Evolutionary conservation across 2,888 invertebrate genomes (phyloP).

Genomic region (Cryptocheilus praepositus): DNA sequence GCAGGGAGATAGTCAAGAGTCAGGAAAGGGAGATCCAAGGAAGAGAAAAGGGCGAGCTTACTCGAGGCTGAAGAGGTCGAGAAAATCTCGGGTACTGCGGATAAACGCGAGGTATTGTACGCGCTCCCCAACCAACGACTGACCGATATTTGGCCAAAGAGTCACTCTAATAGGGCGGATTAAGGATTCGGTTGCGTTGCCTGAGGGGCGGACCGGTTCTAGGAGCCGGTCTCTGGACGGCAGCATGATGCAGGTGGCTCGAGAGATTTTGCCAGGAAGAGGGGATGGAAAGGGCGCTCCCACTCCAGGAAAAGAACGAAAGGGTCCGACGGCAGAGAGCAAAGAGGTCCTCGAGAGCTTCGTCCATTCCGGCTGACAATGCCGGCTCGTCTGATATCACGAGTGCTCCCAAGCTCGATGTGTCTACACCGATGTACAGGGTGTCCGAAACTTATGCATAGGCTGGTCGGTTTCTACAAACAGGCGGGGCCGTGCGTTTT

Average conservation of each 20-base stretch:
- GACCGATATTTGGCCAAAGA: slow-evolving; percentile 54
- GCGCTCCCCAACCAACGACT: slow-evolving; percentile 30
- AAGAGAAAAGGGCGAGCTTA: background rate
- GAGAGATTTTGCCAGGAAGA: slow-evolving; percentile 30
- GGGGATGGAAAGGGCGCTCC: slow-evolving; percentile 37
- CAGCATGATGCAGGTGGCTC: slow-evolving; percentile 10
- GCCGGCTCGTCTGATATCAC: slow-evolving; percentile 43
- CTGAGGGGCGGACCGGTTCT: slow-evolving; percentile 4
- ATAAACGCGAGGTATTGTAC: slow-evolving; percentile 49
- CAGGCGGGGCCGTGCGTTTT: too few species aligned
- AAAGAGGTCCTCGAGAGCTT: slow-evolving; percentile 55
- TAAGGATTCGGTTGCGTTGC: slow-evolving; percentile 36
- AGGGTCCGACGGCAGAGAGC: slow-evolving; percentile 44
- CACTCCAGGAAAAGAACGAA: slow-evolving; percentile 37
- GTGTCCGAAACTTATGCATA: slow-evolving; percentile 25
- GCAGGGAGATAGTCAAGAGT: too few species aligned
- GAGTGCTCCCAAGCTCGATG: slow-evolving; percentile 35
- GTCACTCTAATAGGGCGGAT: slow-evolving; percentile 49
- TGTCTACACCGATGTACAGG: slow-evolving; percentile 35
- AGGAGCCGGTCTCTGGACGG: background rate
- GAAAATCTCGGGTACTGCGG: slow-evolving; percentile 44
- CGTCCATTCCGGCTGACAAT: slow-evolving; percentile 55
- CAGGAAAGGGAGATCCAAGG: background rate
- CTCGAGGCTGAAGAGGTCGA: slow-evolving; percentile 40
- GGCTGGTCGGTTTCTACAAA: too few species aligned